These are phyloP conservation scores for Bolinopsis microptera DNA, from an alignment of 37 sponge, comb jelly and placozoan species.

Conservation along the genomic window DNA sequence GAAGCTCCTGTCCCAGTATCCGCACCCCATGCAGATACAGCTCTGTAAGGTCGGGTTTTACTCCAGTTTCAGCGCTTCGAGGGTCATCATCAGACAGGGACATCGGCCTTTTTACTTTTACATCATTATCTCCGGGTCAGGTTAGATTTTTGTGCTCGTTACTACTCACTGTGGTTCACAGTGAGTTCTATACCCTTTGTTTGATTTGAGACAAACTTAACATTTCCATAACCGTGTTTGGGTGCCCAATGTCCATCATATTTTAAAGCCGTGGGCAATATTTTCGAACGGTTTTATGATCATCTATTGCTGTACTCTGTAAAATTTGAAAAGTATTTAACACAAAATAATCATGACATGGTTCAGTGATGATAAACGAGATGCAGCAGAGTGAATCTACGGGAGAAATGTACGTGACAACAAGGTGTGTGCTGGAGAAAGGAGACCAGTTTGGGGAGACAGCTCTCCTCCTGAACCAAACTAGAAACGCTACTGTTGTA, in stretches of 20 bases:
- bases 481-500: slow-evolving; percentile 21
- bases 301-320: too few relatives aligned
- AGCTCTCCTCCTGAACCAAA: slow-evolving; percentile 2
- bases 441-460: slow-evolving; percentile 40
- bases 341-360: too few relatives aligned
- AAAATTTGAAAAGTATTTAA: too few relatives aligned
- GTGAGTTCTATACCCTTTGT: too few relatives aligned
- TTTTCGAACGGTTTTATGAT: too few relatives aligned
- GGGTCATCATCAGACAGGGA: slow-evolving; percentile 37
- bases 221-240: too few relatives aligned
- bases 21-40: slow-evolving; percentile 31
- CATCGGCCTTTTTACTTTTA: slow-evolving; percentile 53
- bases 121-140: slow-evolving; percentile 44
- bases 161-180: too few relatives aligned
- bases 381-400: not conserved
- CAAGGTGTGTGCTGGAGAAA: slow-evolving; percentile 5
- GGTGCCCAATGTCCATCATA: too few relatives aligned
- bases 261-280: too few relatives aligned
- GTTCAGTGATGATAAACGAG: slow-evolving; percentile 50
- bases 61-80: slow-evolving; percentile 32
- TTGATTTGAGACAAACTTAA: too few relatives aligned
- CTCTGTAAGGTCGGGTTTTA: slow-evolving; percentile 45
- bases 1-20: slow-evolving; percentile 44
- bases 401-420: slow-evolving; percentile 32
- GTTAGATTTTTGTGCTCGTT: too few relatives aligned